Conservation (phyloP, 2,113 vertebrate genomes). For the Channa maculata region DNA sequence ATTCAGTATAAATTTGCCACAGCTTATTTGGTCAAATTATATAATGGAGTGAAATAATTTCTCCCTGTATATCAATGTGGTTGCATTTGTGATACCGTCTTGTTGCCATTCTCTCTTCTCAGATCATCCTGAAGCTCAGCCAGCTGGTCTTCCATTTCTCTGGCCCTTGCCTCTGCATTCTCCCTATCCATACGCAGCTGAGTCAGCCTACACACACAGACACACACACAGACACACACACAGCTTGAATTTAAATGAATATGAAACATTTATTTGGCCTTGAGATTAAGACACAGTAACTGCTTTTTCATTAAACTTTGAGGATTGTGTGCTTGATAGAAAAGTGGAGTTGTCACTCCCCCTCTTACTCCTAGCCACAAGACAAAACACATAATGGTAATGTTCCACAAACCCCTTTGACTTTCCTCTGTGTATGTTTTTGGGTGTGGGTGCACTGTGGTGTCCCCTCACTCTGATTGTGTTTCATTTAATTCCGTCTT, state of each 20-base stretch:
- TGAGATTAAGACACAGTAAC: slow-evolving; percentile 33
- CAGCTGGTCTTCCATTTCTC: slow-evolving; percentile 86
- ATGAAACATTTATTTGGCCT: slow-evolving; percentile 6
- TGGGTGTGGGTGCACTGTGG: neutral
- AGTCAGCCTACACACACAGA: slow-evolving; percentile 72
- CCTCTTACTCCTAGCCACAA: slow-evolving; percentile 1
- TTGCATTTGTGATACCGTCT: slow-evolving; percentile 65
- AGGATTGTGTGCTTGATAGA: slow-evolving; percentile 15
- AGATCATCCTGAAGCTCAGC: slow-evolving; percentile 85
- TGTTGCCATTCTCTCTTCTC: slow-evolving; percentile 72
- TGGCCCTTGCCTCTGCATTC: slow-evolving; percentile 75
- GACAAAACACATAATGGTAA: slow-evolving; percentile 4
- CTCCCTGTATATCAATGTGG: neutral
- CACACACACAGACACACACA: slow-evolving; percentile 11
- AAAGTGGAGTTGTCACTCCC: slow-evolving; percentile 23
- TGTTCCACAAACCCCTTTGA: slow-evolving; percentile 1
- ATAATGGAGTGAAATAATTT: neutral
- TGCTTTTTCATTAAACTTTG: slow-evolving; percentile 24
- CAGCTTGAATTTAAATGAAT: slow-evolving; percentile 3
- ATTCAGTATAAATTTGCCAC: neutral
- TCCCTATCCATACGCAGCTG: slow-evolving; percentile 81
- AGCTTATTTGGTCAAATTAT: neutral
- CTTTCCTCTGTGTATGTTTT: slow-evolving; percentile 20
- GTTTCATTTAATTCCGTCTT: slow-evolving; percentile 86
- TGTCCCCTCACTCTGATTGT: slow-evolving; percentile 87